Evolutionary conservation across 2,797 vertebrate genomes (phyloP), one percentile per base, ranked within the genome.

Genomic region (Urosaurus nigricauda): DNA sequence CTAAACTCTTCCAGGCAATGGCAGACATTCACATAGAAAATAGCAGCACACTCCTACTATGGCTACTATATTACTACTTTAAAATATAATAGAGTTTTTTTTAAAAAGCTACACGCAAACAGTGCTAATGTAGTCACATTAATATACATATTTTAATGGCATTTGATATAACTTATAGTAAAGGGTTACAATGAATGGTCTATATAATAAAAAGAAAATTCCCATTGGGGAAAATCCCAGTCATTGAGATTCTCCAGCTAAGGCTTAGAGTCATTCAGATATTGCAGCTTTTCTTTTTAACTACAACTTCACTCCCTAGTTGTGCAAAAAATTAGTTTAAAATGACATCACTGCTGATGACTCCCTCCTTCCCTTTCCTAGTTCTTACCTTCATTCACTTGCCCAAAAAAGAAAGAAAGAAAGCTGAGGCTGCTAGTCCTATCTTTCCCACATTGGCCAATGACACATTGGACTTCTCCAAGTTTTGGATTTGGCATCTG

Each of bases 281-380:
- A 94, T 94, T 96, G 96, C 95, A 94, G 96, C 85, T 95, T 92
- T 92, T 93, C 91, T 93, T 93, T 95, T 84, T 93, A 96, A 97
- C 95, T 97, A 97, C 96, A 92, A 97, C 95, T 97, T 97, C 96
- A 92, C 90, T 94, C 91, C 93, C 92, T 91, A 82, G 91, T 93
- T 94, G 90, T 92, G 95, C 0, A 65, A 95, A 93, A 96, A 96
- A 95, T 93, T 93, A 94, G 96, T 96, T 97, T 94, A 94, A 95
- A 95, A 96, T 95, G 91, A 96, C 95, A 95, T 96, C 96, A 96
- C 92, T 95, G 94, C 94, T 94, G 90, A 93, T 94, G 91, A 82
- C 84, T n/a, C n/a, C n/a, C 93, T 78, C 74, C 92, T 89, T 93
- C 93, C 91, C 92, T 93, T 94, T 91, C 92, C 90, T 73, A 63